A percentile compares a stretch with the other conserved stretches of the same genome.
Conservation (phyloP, 2,888 invertebrate genomes). For the Isoperla grammatica region DNA sequence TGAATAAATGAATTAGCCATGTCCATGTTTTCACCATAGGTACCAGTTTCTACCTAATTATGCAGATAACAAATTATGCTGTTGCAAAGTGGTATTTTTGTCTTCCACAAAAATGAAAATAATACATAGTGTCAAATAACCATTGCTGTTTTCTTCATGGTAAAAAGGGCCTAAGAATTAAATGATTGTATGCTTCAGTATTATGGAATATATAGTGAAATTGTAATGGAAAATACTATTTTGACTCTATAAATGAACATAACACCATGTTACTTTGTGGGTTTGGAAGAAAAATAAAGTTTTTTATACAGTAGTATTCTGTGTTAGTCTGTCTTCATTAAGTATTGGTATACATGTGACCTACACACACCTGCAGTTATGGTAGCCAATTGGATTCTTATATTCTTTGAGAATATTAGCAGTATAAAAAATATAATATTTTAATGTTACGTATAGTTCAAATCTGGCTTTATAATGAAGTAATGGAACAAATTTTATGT, state of each 20-base stretch:
- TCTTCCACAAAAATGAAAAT: conserved; percentile 23
- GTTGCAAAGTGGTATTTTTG: background rate
- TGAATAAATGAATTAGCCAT: no score
- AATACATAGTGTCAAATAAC: background rate
- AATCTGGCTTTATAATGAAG: no score
- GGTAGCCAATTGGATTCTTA: no score
- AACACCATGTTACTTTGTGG: conserved; percentile 19
- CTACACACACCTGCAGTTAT: no score
- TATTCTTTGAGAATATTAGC: no score
- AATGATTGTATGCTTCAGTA: conserved; percentile 26
- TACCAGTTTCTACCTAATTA: background rate
- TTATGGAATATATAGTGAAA: conserved; percentile 16
- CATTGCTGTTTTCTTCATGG: conserved; percentile 10
- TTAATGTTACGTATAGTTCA: no score
- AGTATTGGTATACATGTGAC: no score
- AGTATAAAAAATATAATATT: no score
- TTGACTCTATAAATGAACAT: conserved; percentile 5
- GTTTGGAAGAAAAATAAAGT: conserved; percentile 17
- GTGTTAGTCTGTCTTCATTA: no score
- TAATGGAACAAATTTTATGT: no score
- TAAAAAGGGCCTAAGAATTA: conserved; percentile 25
- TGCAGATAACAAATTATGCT: background rate
- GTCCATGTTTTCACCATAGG: background rate
- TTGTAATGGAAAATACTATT: background rate
- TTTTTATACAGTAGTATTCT: background rate